Percentiles rank a stretch among this genome's conserved stretches.
phyloP scores from a whole-genome alignment of 2,888 invertebrate species.

The Podotricha telesiphe region DNA sequence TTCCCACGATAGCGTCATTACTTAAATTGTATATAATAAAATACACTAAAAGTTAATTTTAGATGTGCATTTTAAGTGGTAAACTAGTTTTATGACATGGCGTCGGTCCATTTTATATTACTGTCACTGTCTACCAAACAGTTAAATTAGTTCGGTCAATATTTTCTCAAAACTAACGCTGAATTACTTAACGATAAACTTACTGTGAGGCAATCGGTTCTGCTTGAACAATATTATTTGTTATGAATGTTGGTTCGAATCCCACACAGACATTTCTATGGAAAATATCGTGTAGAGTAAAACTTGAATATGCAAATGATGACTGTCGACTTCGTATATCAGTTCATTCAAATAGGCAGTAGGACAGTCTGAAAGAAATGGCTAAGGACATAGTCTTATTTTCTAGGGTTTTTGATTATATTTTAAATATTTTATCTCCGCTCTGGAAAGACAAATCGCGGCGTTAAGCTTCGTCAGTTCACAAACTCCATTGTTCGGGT shows the following conservation, averaged over 20 bases:
- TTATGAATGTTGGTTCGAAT: not conserved
- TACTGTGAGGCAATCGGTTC: not conserved
- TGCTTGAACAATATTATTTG: not conserved
- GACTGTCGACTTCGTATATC: too few species aligned
- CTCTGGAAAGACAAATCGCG: too few species aligned
- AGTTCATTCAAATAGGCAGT: too few species aligned
- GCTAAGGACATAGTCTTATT: too few species aligned
- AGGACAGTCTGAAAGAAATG: too few species aligned
- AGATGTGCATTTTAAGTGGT: not conserved
- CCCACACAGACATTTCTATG: not conserved
- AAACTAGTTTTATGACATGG: slow-evolving; percentile 12
- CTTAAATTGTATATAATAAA: slow-evolving; percentile 10
- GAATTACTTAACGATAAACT: not conserved
- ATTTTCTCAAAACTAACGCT: not conserved
- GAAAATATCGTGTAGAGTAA: too few species aligned
- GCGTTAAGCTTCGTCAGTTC: too few species aligned
- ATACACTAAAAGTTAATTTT: slow-evolving; percentile 16
- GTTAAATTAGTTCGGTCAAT: slow-evolving; percentile 9
- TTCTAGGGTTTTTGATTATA: too few species aligned
- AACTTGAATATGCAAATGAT: too few species aligned
- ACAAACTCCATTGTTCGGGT: too few species aligned
- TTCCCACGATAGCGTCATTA: slow-evolving; percentile 13
- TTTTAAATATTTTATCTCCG: too few species aligned
- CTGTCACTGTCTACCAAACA: slow-evolving; percentile 19
- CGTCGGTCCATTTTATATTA: slow-evolving; percentile 11